Evolutionary conservation across 2,113 vertebrate genomes (phyloP), one percentile per base, ranked within the genome.

Genomic region (Polyodon spathula): DNA sequence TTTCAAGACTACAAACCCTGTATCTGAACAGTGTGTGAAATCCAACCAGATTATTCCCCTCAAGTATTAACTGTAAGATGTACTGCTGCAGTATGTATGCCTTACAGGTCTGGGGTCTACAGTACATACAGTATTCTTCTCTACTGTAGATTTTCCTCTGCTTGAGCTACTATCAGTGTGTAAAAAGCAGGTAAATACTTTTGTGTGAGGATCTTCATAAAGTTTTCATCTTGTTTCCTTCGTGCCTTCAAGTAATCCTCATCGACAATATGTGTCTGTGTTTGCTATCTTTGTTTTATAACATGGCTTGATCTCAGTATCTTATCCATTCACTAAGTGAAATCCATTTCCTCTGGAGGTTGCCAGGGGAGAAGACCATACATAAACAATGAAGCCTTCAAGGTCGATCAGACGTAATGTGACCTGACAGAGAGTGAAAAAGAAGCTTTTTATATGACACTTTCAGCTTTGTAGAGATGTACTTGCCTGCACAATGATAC

Each of bases 371-470:
- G 11, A 50, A 50, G 11, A 50, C 46, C 46, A 14, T 50, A 10
- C 10, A 10, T 50, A 50, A 50, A 50, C 46, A 50, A 50, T 50
- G 46, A 50, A 50, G 46, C 7, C 46, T 50, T 50, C 46, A 50
- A 50, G 46, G 46, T 12, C 46, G 5, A 50, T 50, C 46, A 4
- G 11, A n/a, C 11, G 11, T 50, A 50, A 50, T 50, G 46, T n/a
- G n/a, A n/a, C 46, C 11, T 50, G 46, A 50, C 46, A 50, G 46
- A 14, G 46, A 50, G 46, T 50, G 46, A 14, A 50, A 50, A 50
- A n/a, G n/a, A 50, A 50, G 46, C 46, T 50, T 5, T 50, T 50
- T 50, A 12, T 50, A 50, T 50, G n/a, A n/a, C n/a, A 50, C 46
- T 50, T 50, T 50, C 11, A 50, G 46, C n/a, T 50, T 50, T 43